Conservation (phyloP, 1,140 invertebrate species). For the Elysia chlorotica region DNA sequence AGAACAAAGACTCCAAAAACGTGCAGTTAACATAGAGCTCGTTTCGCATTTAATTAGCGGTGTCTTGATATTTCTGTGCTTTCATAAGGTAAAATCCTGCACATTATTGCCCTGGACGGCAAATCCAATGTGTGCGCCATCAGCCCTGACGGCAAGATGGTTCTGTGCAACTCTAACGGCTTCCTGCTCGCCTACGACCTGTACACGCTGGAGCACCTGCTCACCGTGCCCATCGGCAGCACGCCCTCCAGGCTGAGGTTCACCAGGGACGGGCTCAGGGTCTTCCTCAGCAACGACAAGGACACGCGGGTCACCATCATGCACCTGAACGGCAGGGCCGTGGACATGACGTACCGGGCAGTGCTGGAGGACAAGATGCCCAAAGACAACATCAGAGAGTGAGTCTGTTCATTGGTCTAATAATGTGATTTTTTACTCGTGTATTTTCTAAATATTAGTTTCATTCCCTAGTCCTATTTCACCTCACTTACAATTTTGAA, state of each 20-base stretch:
- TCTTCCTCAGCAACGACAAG: slow-evolving; percentile 37
- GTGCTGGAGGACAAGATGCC: slow-evolving; percentile 39
- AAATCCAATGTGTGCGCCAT: slow-evolving; percentile 47
- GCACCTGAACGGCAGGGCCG: slow-evolving; percentile 40
- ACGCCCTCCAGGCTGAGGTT: slow-evolving; percentile 40
- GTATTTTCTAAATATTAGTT: no score
- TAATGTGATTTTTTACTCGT: no score
- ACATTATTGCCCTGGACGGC: slow-evolving; percentile 51
- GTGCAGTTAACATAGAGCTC: no score
- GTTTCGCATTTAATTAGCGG: neutral
- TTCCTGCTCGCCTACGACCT: slow-evolving; percentile 50
- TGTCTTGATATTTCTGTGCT: neutral
- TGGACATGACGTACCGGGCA: slow-evolving; percentile 51
- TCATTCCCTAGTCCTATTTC: no score
- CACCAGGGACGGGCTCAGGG: slow-evolving; percentile 42
- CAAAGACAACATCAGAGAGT: slow-evolving; percentile 37
- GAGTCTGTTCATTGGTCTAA: no score
- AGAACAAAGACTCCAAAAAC: no score
- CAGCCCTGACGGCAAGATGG: slow-evolving; percentile 43
- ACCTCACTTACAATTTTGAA: no score
- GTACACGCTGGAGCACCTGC: slow-evolving; percentile 43
- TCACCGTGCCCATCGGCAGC: slow-evolving; percentile 36
- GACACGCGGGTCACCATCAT: slow-evolving; percentile 48
- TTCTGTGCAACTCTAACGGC: slow-evolving; percentile 53
- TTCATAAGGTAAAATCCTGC: slow-evolving; percentile 39